Conservation (phyloP, 1,140 invertebrate genomes). For the Oedothorax gibbosus region DNA sequence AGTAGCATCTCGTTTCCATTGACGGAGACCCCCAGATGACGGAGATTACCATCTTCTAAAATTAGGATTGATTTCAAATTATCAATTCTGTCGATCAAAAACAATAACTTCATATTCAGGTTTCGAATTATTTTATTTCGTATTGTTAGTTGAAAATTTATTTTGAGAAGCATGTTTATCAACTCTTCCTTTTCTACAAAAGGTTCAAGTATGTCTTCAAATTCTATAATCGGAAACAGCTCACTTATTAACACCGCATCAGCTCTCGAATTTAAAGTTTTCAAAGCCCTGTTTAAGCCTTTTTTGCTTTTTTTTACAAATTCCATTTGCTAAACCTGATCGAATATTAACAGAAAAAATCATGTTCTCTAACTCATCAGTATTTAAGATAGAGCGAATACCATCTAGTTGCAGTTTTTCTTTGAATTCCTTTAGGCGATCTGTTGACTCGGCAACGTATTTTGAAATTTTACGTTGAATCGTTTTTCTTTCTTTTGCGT, state of each 20-base stretch:
- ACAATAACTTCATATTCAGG: neutral
- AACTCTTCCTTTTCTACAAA: neutral
- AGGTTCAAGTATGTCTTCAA: neutral
- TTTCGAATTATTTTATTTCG: neutral
- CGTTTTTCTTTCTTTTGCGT: too few species aligned
- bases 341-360: too few species aligned
- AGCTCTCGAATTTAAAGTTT: neutral
- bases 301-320: too few species aligned
- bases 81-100: constrained; percentile 4
- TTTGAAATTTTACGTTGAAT: too few species aligned
- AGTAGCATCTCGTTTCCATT: neutral
- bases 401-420: too few species aligned
- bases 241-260: too few species aligned
- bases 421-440: too few species aligned
- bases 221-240: neutral
- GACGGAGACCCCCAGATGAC: neutral
- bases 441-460: too few species aligned
- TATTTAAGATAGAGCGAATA: too few species aligned
- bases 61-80: neutral
- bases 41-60: neutral
- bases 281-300: neutral
- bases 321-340: too few species aligned
- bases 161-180: neutral
- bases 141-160: neutral
- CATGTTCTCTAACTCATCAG: too few species aligned